These are phyloP conservation scores for Antennarius striatus DNA, from an alignment of 2,113 vertebrate species.

Conservation along the genomic window DNA sequence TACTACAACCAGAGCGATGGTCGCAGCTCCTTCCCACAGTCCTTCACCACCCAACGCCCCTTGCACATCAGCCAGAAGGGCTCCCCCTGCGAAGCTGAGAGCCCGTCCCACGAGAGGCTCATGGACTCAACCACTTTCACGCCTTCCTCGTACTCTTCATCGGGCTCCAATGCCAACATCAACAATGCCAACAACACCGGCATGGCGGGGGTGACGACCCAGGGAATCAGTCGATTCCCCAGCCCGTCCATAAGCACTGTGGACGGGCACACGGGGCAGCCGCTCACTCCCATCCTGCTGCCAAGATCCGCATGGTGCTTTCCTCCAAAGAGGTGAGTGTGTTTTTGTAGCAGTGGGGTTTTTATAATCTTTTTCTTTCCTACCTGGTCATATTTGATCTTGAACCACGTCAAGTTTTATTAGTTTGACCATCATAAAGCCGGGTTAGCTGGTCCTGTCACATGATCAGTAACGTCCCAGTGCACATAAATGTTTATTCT, in stretches of 20 bases:
- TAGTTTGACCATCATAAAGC: not conserved
- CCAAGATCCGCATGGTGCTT: conserved; percentile 90
- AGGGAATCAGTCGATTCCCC: conserved; percentile 79
- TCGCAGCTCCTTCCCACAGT: conserved; percentile 90
- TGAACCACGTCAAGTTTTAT: conserved; percentile 5
- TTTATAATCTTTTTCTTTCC: not conserved
- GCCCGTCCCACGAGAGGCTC: conserved; percentile 94
- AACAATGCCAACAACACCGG: conserved; percentile 99
- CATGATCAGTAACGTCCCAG: conserved; percentile 70
- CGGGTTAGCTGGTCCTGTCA: not conserved
- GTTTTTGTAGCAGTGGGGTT: not conserved
- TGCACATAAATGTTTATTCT: conserved; percentile 33
- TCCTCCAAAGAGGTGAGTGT: conserved; percentile 87
- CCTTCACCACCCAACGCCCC: conserved; percentile 94
- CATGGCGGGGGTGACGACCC: conserved; percentile 70
- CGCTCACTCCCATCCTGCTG: conserved; percentile 84
- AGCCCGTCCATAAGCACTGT: conserved; percentile 88
- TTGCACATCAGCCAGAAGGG: conserved; percentile 95
- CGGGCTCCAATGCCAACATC: conserved; percentile 97
- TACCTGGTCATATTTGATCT: conserved; percentile 2
- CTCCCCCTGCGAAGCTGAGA: conserved; percentile 88
- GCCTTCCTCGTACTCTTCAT: conserved; percentile 96
- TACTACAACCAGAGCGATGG: conserved; percentile 94
- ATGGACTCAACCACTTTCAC: conserved; percentile 98
- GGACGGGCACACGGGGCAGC: conserved; percentile 84